Evolutionary conservation across 2,888 invertebrate genomes (phyloP).

Genomic region (Melieria omissa): DNA sequence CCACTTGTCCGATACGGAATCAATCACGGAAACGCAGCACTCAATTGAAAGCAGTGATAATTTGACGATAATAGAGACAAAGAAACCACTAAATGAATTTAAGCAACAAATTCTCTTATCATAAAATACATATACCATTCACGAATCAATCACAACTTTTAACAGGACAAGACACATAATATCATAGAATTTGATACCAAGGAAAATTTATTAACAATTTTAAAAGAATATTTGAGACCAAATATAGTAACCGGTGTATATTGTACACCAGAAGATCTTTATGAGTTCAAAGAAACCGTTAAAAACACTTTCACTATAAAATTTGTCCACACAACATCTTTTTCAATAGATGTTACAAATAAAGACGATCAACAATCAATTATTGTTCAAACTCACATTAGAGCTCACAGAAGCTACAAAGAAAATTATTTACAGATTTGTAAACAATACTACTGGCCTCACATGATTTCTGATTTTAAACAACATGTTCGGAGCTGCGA

Average conservation of each 20-base stretch:
- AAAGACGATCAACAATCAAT: not conserved
- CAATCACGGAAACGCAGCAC: constrained; percentile 22
- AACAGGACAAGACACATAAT: constrained; percentile 27
- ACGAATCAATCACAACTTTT: constrained; percentile 22
- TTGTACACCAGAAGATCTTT: constrained; percentile 27
- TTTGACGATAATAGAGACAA: constrained; percentile 23
- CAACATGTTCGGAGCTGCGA: no score
- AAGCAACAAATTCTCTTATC: constrained; percentile 38
- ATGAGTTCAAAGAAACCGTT: constrained; percentile 23
- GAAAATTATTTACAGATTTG: no score
- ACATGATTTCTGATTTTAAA: no score
- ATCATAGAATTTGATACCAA: constrained; percentile 35
- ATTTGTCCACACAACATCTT: no score
- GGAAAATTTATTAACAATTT: constrained; percentile 24
- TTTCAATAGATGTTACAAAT: not conserved
- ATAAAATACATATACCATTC: constrained; percentile 2
- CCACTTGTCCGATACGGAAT: not conserved
- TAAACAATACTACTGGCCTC: no score
- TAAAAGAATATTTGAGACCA: constrained; percentile 35
- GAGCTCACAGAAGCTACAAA: not conserved
- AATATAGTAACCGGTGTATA: constrained; percentile 35
- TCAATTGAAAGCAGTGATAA: constrained; percentile 35
- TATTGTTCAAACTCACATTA: not conserved
- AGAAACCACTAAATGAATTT: constrained; percentile 35
- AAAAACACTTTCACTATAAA: no score